A percentile compares a stretch with the other conserved stretches of the same genome.
These are phyloP conservation scores for Mormyrus iriodes DNA, from an alignment of 2,113 vertebrate genomes.

Conservation along the genomic window DNA sequence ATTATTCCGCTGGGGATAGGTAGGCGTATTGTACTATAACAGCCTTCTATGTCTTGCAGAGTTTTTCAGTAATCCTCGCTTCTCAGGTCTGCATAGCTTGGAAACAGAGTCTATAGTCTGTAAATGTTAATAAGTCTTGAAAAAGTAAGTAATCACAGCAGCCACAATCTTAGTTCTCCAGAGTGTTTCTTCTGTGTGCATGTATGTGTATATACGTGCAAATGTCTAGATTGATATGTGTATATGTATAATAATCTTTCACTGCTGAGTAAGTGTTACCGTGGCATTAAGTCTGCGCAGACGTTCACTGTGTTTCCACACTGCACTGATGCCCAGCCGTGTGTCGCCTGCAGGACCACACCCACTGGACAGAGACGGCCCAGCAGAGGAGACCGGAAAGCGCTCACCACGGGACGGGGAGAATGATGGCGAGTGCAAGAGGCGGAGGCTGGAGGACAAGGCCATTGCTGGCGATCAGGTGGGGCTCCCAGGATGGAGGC, in stretches of 20 bases:
- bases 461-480: constrained; percentile 86
- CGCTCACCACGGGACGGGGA: constrained; percentile 78
- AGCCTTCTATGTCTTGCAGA: background rate
- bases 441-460: constrained; percentile 82
- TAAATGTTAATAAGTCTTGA: background rate
- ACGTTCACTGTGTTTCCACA: background rate
- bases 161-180: background rate
- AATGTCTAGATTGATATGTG: background rate
- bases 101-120: background rate
- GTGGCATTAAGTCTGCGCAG: background rate
- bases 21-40: background rate
- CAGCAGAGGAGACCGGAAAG: constrained; percentile 65
- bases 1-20: constrained; percentile 29
- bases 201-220: background rate
- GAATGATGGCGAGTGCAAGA: constrained; percentile 80
- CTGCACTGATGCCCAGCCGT: background rate
- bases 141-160: background rate
- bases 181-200: background rate
- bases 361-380: constrained; percentile 77
- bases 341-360: constrained; percentile 68
- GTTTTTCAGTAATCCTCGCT: background rate
- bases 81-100: background rate
- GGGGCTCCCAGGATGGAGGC: constrained; percentile 20
- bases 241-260: background rate
- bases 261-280: background rate